Evolutionary conservation across 2,113 vertebrate species (phyloP).

Genomic region (Dascyllus trimaculatus): DNA sequence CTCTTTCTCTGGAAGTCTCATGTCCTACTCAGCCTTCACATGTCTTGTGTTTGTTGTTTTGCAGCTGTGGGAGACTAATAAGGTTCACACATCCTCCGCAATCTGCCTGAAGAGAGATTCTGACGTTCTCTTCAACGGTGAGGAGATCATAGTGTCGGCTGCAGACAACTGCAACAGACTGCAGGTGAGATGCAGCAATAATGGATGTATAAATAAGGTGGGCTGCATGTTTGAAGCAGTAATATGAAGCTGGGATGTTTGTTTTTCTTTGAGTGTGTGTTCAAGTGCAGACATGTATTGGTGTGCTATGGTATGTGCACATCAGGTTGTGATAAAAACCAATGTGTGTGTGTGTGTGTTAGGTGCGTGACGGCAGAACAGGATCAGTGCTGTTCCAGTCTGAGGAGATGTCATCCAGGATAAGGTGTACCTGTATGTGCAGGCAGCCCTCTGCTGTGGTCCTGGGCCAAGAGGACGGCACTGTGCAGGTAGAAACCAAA

Average conservation of each 20-base stretch:
- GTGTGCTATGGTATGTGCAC: background rate
- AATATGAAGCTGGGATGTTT: background rate
- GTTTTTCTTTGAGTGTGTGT: background rate
- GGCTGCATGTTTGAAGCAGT: background rate
- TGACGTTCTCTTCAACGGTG: constrained; percentile 88
- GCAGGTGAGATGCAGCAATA: constrained; percentile 84
- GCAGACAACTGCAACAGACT: constrained; percentile 90
- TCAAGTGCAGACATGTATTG: background rate
- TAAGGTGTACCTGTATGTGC: constrained; percentile 90
- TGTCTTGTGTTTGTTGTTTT: constrained; percentile 8
- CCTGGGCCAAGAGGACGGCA: constrained; percentile 88
- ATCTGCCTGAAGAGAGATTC: constrained; percentile 91
- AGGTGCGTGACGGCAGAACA: constrained; percentile 89
- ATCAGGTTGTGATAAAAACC: background rate
- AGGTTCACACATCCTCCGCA: constrained; percentile 91
- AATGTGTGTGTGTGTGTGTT: constrained; percentile 28
- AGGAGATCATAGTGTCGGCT: constrained; percentile 87
- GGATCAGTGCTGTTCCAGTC: constrained; percentile 86
- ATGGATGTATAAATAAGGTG: too few species aligned
- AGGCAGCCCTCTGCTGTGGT: constrained; percentile 81
- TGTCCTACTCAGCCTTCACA: background rate
- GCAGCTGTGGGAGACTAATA: constrained; percentile 94
- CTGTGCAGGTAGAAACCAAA: constrained; percentile 86
- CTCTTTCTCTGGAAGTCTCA: too few species aligned
- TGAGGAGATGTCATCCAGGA: constrained; percentile 82